Evolutionary conservation across 1,140 invertebrate genomes (phyloP).

Genomic region (Camponotus floridanus): DNA sequence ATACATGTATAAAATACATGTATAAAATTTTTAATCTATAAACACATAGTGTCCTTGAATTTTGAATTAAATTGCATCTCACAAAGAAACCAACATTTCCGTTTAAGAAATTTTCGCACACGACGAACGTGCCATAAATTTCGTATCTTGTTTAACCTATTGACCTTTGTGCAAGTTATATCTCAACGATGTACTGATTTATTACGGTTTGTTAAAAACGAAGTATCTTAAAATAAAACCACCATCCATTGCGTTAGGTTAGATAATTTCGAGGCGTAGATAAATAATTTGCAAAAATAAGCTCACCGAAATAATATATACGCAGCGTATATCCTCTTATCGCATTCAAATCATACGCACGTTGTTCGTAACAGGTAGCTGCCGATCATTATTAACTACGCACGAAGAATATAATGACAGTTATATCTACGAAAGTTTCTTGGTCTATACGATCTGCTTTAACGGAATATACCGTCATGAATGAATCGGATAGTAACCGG

Average conservation of each 20-base stretch:
- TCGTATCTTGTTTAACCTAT: not conserved
- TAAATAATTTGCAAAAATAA: conserved; percentile 10
- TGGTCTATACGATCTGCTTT: conserved; percentile 4
- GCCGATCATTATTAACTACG: not conserved
- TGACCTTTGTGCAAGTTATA: not conserved
- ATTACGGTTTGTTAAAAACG: not conserved
- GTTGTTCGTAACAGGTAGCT: conserved; percentile 40
- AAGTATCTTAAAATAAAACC: not conserved
- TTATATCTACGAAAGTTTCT: conserved; percentile 16
- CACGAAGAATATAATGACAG: conserved; percentile 28
- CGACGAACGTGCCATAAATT: not conserved
- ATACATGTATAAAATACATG: not conserved
- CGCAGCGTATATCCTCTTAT: not conserved
- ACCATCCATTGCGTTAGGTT: not conserved
- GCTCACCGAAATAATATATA: conserved; percentile 22
- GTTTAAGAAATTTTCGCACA: not conserved
- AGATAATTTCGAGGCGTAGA: not conserved
- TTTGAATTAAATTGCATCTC: not conserved
- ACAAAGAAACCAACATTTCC: not conserved
- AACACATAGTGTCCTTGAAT: not conserved
- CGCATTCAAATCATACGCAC: not conserved
- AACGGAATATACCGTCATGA: conserved; percentile 39
- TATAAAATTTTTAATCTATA: not conserved
- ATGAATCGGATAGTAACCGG: conserved; percentile 41
- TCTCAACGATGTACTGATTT: not conserved